These are phyloP conservation scores for Tetragnatha versicolor DNA, from an alignment of 1,140 invertebrate genomes.

Conservation along the genomic window DNA sequence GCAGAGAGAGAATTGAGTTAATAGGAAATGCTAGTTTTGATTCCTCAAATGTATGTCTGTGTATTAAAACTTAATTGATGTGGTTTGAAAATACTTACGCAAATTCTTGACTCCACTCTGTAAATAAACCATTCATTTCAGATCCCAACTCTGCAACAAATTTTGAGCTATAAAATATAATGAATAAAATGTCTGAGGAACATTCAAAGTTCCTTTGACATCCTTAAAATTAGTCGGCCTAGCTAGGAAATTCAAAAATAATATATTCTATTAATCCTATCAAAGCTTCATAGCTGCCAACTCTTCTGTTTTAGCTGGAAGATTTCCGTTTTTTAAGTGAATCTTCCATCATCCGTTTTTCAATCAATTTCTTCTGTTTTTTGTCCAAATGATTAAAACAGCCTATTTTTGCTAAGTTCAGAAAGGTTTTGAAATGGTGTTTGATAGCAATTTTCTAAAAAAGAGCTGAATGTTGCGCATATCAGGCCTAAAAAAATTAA, in stretches of 20 bases:
- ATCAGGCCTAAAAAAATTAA: too few relatives aligned
- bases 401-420: too few relatives aligned
- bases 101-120: slow-evolving; percentile 26
- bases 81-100: neutral
- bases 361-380: too few relatives aligned
- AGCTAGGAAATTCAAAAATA: neutral
- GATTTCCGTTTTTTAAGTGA: too few relatives aligned
- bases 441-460: too few relatives aligned
- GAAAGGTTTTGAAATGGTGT: too few relatives aligned
- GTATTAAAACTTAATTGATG: neutral
- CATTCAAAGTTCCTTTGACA: neutral
- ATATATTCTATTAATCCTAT: neutral
- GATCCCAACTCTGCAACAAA: neutral
- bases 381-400: too few relatives aligned
- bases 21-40: neutral
- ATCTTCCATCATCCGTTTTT: too few relatives aligned
- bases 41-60: neutral
- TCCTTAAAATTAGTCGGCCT: neutral
- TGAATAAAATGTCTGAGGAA: neutral
- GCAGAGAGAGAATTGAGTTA: neutral
- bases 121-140: slow-evolving; percentile 4
- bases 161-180: neutral
- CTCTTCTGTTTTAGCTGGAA: too few relatives aligned
- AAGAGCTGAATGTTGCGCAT: too few relatives aligned
- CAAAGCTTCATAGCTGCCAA: too few relatives aligned